Evolutionary conservation across 2,888 invertebrate species (phyloP), one percentile per base, ranked within the genome.

Genomic region (Parnassius glacialis): DNA sequence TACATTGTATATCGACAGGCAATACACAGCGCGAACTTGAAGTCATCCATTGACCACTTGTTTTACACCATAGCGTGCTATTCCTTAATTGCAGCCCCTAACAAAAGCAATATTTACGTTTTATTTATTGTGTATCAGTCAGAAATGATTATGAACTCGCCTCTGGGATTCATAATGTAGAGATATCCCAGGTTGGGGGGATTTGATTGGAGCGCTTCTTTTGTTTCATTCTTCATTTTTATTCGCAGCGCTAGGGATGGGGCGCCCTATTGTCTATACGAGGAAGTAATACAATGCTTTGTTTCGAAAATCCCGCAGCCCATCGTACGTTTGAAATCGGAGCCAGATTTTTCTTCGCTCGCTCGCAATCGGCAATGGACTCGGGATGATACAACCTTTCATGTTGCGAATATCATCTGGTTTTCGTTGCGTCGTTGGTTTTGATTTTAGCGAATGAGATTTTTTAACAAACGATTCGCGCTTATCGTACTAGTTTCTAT

Each of bases 361-460:
- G 57, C 54, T 48, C 62, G 64, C 68, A 68, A 72, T 74, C 74
- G 61, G 63, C 67, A 65, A 61, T 52, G 61, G 61, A 69, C 67
- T 67, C 52, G 52, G 65, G 54, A 64, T 66, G 60, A 72, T 70
- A 68, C 65, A 57, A 50, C 69, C 68, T 72, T 73, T 75, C 70
- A 70, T 72, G 72, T 72, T 66, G 58, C 67, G 59, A 70, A 64
- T 72, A 72, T 74, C 69, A 69, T 61, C 64, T 67, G 47, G 69
- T 70, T 72, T 50, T 25, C 52, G 65, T 66, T 69, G 67, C 67
- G 57, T 62, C 50, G 57, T 62, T 48, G 68, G 65, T 66, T 71
- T 71, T 70, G 74, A 75, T 77, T 76, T 77, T 70, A 76, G 70
- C 73, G 71, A 74, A 74, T 74, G 75, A 72, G 70, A 72, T 73